Base-by-base conservation (phyloP, 1,140 invertebrate species). In the Drosophila gunungcola region DNA sequence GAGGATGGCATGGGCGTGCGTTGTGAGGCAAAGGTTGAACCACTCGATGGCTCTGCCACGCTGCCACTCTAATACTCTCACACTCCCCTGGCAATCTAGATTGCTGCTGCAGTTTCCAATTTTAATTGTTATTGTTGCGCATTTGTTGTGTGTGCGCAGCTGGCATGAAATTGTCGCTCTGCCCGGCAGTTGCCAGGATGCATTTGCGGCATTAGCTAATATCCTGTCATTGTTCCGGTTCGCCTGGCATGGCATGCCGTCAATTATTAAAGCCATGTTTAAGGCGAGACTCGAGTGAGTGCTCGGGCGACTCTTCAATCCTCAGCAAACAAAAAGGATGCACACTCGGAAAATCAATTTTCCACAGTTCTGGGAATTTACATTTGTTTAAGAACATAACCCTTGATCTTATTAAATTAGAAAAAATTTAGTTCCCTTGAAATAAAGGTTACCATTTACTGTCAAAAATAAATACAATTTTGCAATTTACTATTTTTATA, bases 41-140 rank as follows among this genome's bases (percentile, higher is more conserved):
- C 39, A 56, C 60, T 72, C 25, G 29, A 34, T 34, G 6, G n/a
- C 6, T n/a, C 12, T 10, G 27, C 13, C 11, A 10, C n/a, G n/a
- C 34, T 52, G 13, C 29, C n/a, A 6, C 45, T 12, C 12, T 2
- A 16, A 39, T n/a, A 46, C 41, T 39, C n/a, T 5, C 12, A n/a
- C 58, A 42, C 21, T 39, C 45, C 45, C 58, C 45, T 56, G 64
- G 32, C 52, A 56, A 48, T 63, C 46, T 72, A 46, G 63, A 80
- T 78, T 36, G 73, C 60, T 73, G 74, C 57, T 70, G 53, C 70
- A 76, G 62, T 64, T 72, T 79, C 42, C 51, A 62, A 80, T 68
- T 88, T 89, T 80, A 89, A 89, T 89, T 89, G 84, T 89, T 89
- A 89, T 89, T 89, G 85, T 90, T 89, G 80, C 73, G 68, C 84